Evolutionary conservation across 2,113 vertebrate species (phyloP).

Genomic region (Corydoras maculifer): DNA sequence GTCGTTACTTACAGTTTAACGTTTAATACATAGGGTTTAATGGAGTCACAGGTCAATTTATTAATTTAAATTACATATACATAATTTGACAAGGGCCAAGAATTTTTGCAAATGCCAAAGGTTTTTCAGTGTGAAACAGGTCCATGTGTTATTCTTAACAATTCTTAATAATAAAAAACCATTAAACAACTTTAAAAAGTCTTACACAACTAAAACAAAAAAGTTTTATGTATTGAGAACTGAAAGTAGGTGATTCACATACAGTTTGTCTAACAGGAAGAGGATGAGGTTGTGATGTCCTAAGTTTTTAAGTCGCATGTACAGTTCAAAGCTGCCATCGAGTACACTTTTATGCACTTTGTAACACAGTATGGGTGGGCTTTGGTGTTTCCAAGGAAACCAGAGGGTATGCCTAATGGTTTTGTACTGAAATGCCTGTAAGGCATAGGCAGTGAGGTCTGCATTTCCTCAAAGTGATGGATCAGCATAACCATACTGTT

Average conservation of each 20-base stretch:
- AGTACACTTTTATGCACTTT: not conserved
- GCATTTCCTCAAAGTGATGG: slow-evolving; percentile 18
- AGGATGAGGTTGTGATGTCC: not conserved
- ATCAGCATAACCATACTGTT: slow-evolving; percentile 23
- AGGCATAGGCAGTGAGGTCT: slow-evolving; percentile 10
- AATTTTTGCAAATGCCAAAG: too few relatives aligned
- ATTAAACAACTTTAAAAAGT: too few relatives aligned
- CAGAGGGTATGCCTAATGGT: not conserved
- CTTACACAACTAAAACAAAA: too few relatives aligned
- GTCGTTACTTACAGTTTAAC: too few relatives aligned
- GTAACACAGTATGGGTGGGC: not conserved
- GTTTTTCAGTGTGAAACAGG: too few relatives aligned
- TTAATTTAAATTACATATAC: too few relatives aligned
- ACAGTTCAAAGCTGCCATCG: not conserved
- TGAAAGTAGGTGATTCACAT: not conserved
- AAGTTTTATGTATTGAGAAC: not conserved
- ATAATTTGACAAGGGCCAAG: too few relatives aligned
- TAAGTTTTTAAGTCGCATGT: not conserved
- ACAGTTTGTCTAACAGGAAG: slow-evolving; percentile 5
- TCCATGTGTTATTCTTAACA: too few relatives aligned
- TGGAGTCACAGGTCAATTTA: too few relatives aligned
- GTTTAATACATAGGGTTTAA: too few relatives aligned
- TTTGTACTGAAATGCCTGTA: slow-evolving; percentile 24
- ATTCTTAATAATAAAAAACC: too few relatives aligned
- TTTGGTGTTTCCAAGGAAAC: slow-evolving; percentile 18